phyloP scores from a whole-genome alignment of 1,140 invertebrate genomes.

The Heliconius hermathena region DNA sequence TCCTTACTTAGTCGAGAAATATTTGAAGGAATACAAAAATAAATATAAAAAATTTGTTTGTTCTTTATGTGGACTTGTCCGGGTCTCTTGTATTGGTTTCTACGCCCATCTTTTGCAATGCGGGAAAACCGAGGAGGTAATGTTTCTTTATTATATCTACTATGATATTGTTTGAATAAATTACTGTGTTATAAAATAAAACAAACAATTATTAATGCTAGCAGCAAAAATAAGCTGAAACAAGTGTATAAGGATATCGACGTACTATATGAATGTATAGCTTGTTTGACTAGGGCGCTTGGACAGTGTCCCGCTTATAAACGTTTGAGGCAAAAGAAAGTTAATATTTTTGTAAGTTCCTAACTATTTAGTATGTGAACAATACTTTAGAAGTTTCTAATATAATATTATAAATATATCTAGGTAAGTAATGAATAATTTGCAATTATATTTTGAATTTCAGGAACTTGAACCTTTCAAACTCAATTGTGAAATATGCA shows the following conservation, averaged over 20 bases:
- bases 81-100: slow-evolving; percentile 84
- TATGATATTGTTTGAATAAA: not conserved
- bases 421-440: too few species aligned
- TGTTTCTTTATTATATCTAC: slow-evolving; percentile 5
- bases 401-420: too few species aligned
- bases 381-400: too few species aligned
- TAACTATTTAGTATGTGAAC: too few species aligned
- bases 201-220: not conserved
- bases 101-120: slow-evolving; percentile 85
- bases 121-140: slow-evolving; percentile 82
- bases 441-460: slow-evolving; percentile 28
- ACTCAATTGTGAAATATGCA: slow-evolving; percentile 82
- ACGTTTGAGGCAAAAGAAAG: too few species aligned
- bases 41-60: slow-evolving; percentile 79
- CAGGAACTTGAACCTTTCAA: slow-evolving; percentile 82
- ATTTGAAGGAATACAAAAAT: slow-evolving; percentile 57
- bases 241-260: too few species aligned
- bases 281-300: too few species aligned
- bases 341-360: too few species aligned
- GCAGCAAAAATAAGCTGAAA: too few species aligned
- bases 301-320: too few species aligned
- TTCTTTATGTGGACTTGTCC: slow-evolving; percentile 80
- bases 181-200: slow-evolving; percentile 3
- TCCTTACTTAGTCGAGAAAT: slow-evolving; percentile 48
- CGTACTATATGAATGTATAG: too few species aligned